Percentiles rank a stretch among this genome's conserved stretches.
Conservation (phyloP, 2,113 vertebrate species). For the Elgaria multicarinata region DNA sequence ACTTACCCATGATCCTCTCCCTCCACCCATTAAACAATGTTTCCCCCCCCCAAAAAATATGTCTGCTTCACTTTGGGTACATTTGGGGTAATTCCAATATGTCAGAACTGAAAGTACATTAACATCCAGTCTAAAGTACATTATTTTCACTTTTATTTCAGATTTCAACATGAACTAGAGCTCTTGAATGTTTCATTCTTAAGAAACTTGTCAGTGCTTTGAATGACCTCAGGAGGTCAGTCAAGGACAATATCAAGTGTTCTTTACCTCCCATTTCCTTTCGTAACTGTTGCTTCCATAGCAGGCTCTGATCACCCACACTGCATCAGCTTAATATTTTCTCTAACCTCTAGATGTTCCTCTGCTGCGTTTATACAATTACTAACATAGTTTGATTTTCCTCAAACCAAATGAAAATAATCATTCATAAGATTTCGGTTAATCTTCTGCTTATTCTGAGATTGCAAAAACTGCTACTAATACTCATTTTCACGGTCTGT, state of each 20-base stretch:
- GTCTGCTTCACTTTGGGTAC: background rate
- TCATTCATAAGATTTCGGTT: background rate
- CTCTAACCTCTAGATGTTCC: background rate
- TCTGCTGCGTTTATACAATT: background rate
- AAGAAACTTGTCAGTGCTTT: conserved; percentile 5
- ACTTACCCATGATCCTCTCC: background rate
- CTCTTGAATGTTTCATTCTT: background rate
- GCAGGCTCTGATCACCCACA: no score
- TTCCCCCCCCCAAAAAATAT: no score
- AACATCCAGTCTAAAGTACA: background rate
- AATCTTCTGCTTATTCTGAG: background rate
- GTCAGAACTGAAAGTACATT: background rate
- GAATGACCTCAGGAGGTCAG: conserved; percentile 32
- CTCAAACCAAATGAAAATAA: background rate
- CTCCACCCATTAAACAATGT: background rate
- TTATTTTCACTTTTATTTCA: background rate
- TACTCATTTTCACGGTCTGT: background rate
- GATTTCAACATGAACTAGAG: background rate
- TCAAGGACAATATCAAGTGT: conserved; percentile 1
- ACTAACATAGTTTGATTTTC: background rate
- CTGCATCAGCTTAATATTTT: background rate
- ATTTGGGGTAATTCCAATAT: background rate
- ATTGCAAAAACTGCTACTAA: background rate
- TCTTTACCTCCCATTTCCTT: background rate
- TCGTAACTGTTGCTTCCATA: background rate